phyloP scores from a whole-genome alignment of 2,888 invertebrate species.

The Encarsia formosa region DNA sequence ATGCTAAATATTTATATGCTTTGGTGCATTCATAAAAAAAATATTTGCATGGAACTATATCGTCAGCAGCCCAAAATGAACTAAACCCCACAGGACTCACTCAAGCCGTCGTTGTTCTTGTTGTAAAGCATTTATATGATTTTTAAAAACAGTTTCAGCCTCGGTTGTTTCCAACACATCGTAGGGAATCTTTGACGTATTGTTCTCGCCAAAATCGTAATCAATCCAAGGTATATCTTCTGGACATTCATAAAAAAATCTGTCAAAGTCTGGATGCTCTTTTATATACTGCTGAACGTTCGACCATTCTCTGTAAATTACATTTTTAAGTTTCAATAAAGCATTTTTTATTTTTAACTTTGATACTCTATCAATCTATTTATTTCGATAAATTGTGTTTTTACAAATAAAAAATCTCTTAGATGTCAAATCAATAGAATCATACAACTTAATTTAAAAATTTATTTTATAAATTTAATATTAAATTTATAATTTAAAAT shows the following conservation, averaged over 20 bases:
- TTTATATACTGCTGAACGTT: constrained; percentile 81
- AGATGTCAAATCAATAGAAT: too few species aligned
- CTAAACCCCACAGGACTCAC: constrained; percentile 59
- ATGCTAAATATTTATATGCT: constrained; percentile 20
- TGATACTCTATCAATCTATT: too few species aligned
- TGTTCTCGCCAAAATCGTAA: constrained; percentile 63
- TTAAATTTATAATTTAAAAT: too few species aligned
- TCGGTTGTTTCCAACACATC: constrained; percentile 88
- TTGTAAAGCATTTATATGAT: constrained; percentile 85
- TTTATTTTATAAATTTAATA: too few species aligned
- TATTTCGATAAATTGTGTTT: too few species aligned
- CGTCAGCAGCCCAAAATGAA: constrained; percentile 8
- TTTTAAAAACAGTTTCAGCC: constrained; percentile 88
- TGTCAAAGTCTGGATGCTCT: constrained; percentile 87
- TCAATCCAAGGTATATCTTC: constrained; percentile 76
- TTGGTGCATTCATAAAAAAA: constrained; percentile 7
- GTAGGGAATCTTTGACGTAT: constrained; percentile 81
- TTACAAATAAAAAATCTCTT: too few species aligned
- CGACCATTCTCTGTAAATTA: constrained; percentile 76
- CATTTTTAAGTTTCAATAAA: too few species aligned
- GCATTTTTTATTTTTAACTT: too few species aligned
- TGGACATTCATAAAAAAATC: constrained; percentile 84
- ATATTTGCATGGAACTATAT: constrained; percentile 13
- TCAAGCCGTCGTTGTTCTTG: constrained; percentile 89
- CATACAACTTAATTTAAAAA: too few species aligned